A percentile compares a stretch with the other conserved stretches of the same genome.
Conservation (phyloP, 2,888 invertebrate genomes). For the Opisthograptis luteolata region DNA sequence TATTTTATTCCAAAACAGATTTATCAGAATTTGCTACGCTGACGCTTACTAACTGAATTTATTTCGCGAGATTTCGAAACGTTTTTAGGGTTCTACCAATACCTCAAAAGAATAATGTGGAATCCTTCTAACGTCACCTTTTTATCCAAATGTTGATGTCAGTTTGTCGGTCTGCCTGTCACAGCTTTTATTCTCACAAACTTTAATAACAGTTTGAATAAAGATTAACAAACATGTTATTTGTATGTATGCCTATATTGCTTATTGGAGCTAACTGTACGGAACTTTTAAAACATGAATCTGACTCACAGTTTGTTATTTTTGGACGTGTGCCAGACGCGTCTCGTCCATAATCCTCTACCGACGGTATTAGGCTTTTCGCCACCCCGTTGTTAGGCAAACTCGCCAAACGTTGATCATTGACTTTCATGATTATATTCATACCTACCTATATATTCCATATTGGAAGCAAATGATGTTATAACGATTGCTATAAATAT, state of each 20-base stretch:
- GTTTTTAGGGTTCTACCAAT: too few relatives aligned
- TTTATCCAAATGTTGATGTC: too few relatives aligned
- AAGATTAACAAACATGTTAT: too few relatives aligned
- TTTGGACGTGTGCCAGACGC: constrained; percentile 34
- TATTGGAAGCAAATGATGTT: constrained; percentile 3
- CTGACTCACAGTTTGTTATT: constrained; percentile 20
- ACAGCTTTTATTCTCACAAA: too few relatives aligned
- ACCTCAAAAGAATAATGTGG: too few relatives aligned
- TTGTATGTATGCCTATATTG: neutral
- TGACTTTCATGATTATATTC: constrained; percentile 18
- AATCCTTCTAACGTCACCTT: too few relatives aligned
- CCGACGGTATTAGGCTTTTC: constrained; percentile 19
- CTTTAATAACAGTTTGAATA: too few relatives aligned
- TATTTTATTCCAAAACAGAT: too few relatives aligned
- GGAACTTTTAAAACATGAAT: constrained; percentile 3
- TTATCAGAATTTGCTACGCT: too few relatives aligned
- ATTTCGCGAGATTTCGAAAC: too few relatives aligned
- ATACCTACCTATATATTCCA: constrained; percentile 3
- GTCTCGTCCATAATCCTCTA: constrained; percentile 25
- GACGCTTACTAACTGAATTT: too few relatives aligned
- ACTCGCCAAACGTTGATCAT: constrained; percentile 17
- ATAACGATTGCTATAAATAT: neutral
- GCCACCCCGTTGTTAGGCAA: constrained; percentile 14
- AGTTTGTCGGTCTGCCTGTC: too few relatives aligned
- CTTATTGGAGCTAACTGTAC: neutral